phyloP scores from a whole-genome alignment of 2,113 vertebrate species.

The Acinonyx jubatus region DNA sequence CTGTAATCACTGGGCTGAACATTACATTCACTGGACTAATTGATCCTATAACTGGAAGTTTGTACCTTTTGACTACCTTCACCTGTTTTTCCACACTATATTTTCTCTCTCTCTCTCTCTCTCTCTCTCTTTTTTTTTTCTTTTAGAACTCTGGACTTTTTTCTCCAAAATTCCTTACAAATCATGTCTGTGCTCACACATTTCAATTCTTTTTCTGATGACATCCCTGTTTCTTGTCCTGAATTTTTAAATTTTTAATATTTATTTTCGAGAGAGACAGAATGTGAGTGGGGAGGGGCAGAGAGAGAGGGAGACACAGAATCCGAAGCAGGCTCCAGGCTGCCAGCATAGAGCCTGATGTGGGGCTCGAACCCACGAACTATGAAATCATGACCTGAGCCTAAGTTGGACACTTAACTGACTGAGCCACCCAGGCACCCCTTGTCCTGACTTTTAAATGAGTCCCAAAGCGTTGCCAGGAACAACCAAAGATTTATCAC shows the following conservation, averaged over 20 bases:
- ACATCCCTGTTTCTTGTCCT: neutral
- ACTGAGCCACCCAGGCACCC: no score
- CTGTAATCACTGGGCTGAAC: neutral
- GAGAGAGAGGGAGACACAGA: no score
- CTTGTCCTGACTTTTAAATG: neutral
- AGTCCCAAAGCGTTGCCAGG: neutral
- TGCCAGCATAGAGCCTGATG: no score
- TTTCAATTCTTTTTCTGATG: neutral
- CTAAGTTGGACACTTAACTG: no score
- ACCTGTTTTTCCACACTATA: neutral
- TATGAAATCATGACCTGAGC: no score
- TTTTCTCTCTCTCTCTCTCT: neutral
- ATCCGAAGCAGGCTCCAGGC: no score
- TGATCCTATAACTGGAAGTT: neutral
- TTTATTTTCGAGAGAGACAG: no score
- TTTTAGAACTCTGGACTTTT: neutral
- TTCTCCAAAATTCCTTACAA: neutral
- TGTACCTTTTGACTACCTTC: neutral
- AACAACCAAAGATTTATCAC: neutral
- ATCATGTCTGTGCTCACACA: neutral
- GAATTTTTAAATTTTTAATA: neutral
- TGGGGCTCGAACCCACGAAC: no score
- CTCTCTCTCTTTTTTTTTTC: neutral
- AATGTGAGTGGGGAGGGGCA: no score
- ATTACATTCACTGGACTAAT: neutral